Evolutionary conservation across 2,113 vertebrate genomes (phyloP).

Genomic region (Alligator sinensis): DNA sequence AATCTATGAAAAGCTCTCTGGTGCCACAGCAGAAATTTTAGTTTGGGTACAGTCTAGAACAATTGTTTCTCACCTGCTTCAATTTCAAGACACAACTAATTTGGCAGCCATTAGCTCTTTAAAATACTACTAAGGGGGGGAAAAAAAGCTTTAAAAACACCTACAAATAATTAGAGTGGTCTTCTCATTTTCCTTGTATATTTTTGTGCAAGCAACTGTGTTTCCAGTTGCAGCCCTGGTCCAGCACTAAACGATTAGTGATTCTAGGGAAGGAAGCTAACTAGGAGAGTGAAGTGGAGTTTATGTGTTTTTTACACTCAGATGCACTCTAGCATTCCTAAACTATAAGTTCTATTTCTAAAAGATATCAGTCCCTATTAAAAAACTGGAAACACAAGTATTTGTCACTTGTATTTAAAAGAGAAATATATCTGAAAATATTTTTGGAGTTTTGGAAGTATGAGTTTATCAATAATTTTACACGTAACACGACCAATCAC

Average conservation of each 20-base stretch:
- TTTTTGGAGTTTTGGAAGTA: constrained; percentile 15
- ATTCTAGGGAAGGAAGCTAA: neutral
- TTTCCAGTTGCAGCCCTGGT: neutral
- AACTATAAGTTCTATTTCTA: neutral
- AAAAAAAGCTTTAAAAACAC: no score
- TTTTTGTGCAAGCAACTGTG: neutral
- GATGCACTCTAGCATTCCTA: neutral
- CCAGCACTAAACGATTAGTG: neutral
- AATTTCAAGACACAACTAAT: neutral
- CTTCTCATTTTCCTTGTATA: neutral
- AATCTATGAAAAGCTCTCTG: no score
- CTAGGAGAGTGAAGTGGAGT: neutral
- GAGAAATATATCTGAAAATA: neutral
- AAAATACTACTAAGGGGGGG: neutral
- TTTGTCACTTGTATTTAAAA: neutral
- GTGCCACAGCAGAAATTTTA: no score
- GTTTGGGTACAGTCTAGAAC: neutral
- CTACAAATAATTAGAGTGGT: neutral
- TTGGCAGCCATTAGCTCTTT: neutral
- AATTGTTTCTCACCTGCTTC: neutral
- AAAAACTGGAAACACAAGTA: neutral
- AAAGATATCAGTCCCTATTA: fast-evolving
- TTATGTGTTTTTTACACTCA: neutral
- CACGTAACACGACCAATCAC: neutral
- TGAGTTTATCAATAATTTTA: neutral